Evolutionary conservation across 2,797 vertebrate genomes (phyloP).

Genomic region (Petrocephalus sullivani): DNA sequence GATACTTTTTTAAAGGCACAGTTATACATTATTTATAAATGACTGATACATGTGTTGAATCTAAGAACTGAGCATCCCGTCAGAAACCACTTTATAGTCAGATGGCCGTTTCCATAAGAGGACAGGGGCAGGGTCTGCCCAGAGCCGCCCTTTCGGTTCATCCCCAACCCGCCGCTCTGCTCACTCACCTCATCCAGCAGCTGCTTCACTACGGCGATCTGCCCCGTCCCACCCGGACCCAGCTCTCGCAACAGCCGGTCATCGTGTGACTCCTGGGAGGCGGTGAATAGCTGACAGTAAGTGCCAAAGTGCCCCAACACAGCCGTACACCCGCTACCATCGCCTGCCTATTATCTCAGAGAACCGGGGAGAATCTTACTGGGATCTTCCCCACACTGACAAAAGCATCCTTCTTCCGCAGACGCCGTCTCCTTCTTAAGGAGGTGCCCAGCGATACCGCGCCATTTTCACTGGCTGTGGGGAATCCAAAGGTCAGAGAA

Average conservation of each 20-base stretch:
- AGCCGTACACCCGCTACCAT: neutral
- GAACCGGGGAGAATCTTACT: constrained; percentile 37
- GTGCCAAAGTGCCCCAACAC: neutral
- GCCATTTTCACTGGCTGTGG: constrained; percentile 52
- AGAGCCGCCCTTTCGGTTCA: neutral
- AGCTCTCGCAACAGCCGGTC: constrained; percentile 65
- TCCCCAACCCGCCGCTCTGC: neutral
- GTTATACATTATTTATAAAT: neutral
- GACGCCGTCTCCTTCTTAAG: constrained; percentile 42
- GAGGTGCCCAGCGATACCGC: constrained; percentile 32
- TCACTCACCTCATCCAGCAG: constrained; percentile 67
- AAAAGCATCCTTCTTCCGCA: constrained; percentile 40
- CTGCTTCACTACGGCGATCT: constrained; percentile 59
- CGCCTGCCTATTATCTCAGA: neutral
- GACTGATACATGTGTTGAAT: neutral
- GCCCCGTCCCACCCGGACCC: constrained; percentile 58
- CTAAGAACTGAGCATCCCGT: neutral
- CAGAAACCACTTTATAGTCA: neutral
- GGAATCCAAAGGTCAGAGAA: neutral
- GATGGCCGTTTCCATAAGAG: neutral
- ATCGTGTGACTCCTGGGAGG: constrained; percentile 48
- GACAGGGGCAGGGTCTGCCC: neutral
- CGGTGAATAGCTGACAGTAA: neutral
- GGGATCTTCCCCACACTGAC: constrained; percentile 44
- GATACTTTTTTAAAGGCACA: neutral